These are phyloP conservation scores for Athripsodes cinereus DNA, from an alignment of 2,888 invertebrate species.

Conservation along the genomic window DNA sequence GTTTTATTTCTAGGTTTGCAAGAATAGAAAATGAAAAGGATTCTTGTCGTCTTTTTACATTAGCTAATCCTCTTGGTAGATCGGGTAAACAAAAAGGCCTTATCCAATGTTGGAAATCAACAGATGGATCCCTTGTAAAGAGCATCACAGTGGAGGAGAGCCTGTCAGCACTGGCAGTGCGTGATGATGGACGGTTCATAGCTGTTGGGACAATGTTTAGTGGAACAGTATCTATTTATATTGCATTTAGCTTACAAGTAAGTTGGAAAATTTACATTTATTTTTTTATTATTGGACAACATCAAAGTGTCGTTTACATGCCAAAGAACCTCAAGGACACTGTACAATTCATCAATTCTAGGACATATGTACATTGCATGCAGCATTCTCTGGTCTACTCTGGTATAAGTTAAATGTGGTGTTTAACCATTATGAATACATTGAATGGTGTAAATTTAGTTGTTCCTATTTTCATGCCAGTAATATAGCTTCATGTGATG, in stretches of 20 bases:
- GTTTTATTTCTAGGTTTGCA: conserved; percentile 52
- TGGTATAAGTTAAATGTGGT: too few relatives aligned
- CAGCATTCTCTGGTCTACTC: too few relatives aligned
- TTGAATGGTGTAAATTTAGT: too few relatives aligned
- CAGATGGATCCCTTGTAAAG: conserved; percentile 53
- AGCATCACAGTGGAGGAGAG: conserved; percentile 64
- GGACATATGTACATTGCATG: too few relatives aligned
- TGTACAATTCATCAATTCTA: too few relatives aligned
- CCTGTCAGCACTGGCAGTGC: conserved; percentile 76
- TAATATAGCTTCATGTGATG: too few relatives aligned
- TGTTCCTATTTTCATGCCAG: too few relatives aligned
- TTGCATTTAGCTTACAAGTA: conserved; percentile 87
- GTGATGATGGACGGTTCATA: conserved; percentile 88
- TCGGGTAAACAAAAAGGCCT: conserved; percentile 67
- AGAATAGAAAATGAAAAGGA: conserved; percentile 61
- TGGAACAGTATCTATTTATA: conserved; percentile 84
- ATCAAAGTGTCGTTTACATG: too few relatives aligned
- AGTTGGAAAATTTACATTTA: conserved; percentile 15
- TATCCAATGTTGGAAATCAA: conserved; percentile 73
- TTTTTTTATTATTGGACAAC: too few relatives aligned
- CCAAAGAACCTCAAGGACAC: too few relatives aligned
- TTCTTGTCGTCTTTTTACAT: conserved; percentile 64
- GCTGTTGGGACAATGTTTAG: conserved; percentile 92
- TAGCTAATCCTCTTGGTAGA: conserved; percentile 73
- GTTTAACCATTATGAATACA: too few relatives aligned